Percentiles rank a stretch among this genome's conserved stretches.
These are phyloP conservation scores for Ephialtes manifestator DNA, from an alignment of 2,888 invertebrate genomes.

Conservation along the genomic window DNA sequence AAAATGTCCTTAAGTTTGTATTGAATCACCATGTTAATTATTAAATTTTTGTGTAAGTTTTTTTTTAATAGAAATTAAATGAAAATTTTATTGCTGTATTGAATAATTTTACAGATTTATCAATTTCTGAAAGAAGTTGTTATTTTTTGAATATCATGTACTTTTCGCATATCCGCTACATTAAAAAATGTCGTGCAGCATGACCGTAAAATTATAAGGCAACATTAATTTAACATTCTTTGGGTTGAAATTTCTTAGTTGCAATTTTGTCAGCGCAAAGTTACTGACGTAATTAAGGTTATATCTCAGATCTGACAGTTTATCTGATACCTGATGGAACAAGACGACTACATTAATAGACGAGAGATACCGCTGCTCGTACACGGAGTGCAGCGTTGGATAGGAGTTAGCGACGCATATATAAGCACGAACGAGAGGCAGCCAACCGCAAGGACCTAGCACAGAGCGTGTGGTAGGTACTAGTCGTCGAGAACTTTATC, in stretches of 20 bases:
- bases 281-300: not conserved
- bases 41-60: too few relatives aligned
- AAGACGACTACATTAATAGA: conserved; percentile 51
- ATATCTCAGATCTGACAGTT: not conserved
- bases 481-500: conserved; percentile 54
- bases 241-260: not conserved
- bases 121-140: too few relatives aligned
- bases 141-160: too few relatives aligned
- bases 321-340: conserved; percentile 6
- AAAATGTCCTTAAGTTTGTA: too few relatives aligned
- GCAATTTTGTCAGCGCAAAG: not conserved
- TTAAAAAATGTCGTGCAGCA: too few relatives aligned
- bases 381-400: conserved; percentile 50
- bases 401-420: conserved; percentile 58
- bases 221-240: too few relatives aligned
- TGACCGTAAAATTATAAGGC: too few relatives aligned
- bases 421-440: not conserved
- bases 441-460: not conserved
- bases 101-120: too few relatives aligned
- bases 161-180: too few relatives aligned
- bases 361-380: conserved; percentile 50
- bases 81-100: too few relatives aligned
- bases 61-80: too few relatives aligned
- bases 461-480: not conserved
- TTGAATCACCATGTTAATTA: too few relatives aligned